Percentiles rank a stretch among this genome's conserved stretches.
Evolutionary conservation across 2,797 vertebrate genomes (phyloP).

Genomic region (Okamejei kenojei): DNA sequence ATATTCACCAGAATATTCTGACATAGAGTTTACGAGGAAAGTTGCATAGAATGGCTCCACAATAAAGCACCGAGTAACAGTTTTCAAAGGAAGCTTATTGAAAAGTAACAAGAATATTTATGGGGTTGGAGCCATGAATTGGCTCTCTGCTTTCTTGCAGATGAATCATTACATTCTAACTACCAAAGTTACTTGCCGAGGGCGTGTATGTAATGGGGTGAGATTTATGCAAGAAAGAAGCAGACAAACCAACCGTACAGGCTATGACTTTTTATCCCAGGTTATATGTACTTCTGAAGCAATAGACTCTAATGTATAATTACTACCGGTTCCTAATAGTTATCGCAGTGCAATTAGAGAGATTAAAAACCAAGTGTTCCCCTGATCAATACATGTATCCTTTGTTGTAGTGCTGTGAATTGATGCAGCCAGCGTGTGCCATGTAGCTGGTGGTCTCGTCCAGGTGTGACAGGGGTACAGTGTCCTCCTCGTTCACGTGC

Average conservation of each 20-base stretch:
- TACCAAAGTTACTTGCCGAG: neutral
- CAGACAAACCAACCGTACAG: constrained; percentile 21
- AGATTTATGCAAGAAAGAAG: constrained; percentile 13
- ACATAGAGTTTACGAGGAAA: neutral
- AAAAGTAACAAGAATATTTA: neutral
- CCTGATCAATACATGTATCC: constrained; percentile 77
- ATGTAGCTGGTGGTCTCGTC: constrained; percentile 70
- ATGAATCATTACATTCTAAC: neutral
- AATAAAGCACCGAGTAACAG: neutral
- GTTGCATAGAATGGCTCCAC: no score
- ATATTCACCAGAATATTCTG: neutral
- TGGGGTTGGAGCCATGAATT: neutral
- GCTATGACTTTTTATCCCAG: constrained; percentile 18
- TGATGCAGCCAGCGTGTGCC: constrained; percentile 67
- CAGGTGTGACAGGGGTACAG: constrained; percentile 86
- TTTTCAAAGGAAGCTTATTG: neutral
- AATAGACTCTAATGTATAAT: constrained; percentile 30
- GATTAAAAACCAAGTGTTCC: neutral
- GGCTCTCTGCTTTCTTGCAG: neutral
- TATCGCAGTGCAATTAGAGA: constrained; percentile 35
- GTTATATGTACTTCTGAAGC: constrained; percentile 5
- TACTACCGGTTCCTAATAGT: constrained; percentile 33
- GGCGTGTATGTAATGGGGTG: neutral
- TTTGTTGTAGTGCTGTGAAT: constrained; percentile 79
- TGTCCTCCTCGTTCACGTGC: constrained; percentile 88